Conservation (phyloP, 2,113 vertebrate species). For the Phyllopteryx taeniolatus region DNA sequence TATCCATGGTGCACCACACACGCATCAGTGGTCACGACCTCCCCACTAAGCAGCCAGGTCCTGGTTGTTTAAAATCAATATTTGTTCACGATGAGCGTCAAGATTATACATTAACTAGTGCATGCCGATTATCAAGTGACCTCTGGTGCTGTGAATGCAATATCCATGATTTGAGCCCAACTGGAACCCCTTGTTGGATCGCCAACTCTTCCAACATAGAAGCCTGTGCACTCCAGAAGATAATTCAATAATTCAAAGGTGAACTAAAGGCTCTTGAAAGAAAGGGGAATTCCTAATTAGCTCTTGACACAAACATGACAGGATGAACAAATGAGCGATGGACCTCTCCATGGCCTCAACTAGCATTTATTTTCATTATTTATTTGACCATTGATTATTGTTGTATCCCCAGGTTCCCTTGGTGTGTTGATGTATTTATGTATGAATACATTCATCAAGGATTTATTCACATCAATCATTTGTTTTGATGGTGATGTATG, state of each 20-base stretch:
- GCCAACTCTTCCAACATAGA: background rate
- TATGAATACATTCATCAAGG: no score
- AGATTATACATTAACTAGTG: background rate
- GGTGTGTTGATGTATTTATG: no score
- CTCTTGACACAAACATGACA: background rate
- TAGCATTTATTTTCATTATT: background rate
- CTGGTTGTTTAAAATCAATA: slow-evolving; percentile 6
- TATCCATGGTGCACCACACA: slow-evolving; percentile 16
- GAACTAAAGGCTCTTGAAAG: background rate
- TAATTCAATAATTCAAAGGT: background rate
- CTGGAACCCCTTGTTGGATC: background rate
- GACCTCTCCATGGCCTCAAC: background rate
- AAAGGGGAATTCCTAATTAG: background rate
- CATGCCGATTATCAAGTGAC: background rate
- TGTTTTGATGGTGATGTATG: no score
- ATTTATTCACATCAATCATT: no score
- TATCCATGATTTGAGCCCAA: background rate
- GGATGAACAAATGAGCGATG: background rate
- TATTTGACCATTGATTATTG: background rate
- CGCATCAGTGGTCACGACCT: slow-evolving; percentile 26
- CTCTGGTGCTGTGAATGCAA: background rate
- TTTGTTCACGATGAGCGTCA: background rate
- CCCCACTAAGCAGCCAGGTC: slow-evolving; percentile 14
- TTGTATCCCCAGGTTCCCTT: background rate
- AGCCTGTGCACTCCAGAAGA: background rate